Base-by-base conservation (phyloP, 2,888 invertebrate genomes). In the Cheilosia grossa region DNA sequence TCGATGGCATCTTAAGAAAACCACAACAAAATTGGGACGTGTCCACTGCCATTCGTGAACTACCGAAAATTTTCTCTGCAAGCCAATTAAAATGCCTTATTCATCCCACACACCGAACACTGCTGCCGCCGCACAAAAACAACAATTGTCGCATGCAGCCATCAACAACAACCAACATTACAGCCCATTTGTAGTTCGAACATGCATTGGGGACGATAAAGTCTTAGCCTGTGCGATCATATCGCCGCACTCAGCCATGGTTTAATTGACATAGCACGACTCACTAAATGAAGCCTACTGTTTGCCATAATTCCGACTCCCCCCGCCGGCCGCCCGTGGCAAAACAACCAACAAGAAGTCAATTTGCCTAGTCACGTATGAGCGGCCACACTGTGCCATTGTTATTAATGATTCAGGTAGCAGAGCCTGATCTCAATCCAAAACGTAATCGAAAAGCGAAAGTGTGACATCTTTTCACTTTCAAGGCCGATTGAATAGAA, bases 401-500 rank as follows among this genome's bases (percentile, higher is more conserved):
- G 85, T 56, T 61, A 63, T 85, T 81, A 81, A 66, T 51, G 77
- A 81, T 85, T 81, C 85, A 85, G 81, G 80, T 81, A 81, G 72
- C 85, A 85, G 72, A 81, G 75, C 72, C 70, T 77, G 85, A 85
- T 85, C 81, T 80, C 85, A 85, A 85, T 85, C 63, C 80, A 73
- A 72, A 77, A 67, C 81, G 85, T 85, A 85, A 85, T 81, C 81
- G 51, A 85, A 85, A 85, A 85, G 85, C 85, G 85, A 85, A 85
- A 85, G 85, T 85, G 85, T 85, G 85, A 85, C 85, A 85, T 85
- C 85, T 85, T 85, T 85, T 85, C 85, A 81, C 85, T 85, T 85
- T 85, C 85, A 85, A 85, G 85, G 85, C 85, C 85, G 85, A 72
- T 75, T 47, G 70, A 77, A 63, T 75, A 51, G 54, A 79, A 64